Conservation (phyloP, 2,888 invertebrate genomes). For the Athalia circularis region DNA sequence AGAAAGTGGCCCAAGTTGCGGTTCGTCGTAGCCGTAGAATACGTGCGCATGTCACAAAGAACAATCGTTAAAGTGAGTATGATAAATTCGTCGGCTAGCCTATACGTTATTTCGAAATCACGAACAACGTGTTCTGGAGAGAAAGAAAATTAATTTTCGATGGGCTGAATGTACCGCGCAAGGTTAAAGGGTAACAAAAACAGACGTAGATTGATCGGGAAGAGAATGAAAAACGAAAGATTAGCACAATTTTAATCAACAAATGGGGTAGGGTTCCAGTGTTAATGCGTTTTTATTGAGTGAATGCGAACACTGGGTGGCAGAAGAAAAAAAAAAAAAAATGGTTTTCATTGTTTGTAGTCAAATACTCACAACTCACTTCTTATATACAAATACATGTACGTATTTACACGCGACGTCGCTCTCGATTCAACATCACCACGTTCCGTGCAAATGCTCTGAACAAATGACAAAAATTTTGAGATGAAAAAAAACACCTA, state of each 20-base stretch:
- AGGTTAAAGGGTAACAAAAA: neutral
- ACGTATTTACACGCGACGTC: neutral
- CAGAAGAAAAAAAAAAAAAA: neutral
- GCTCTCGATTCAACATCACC: too few relatives aligned
- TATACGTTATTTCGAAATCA: neutral
- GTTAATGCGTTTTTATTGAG: slow-evolving; percentile 1
- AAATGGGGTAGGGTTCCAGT: neutral
- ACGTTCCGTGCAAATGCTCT: too few relatives aligned
- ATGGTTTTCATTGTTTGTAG: slow-evolving; percentile 12
- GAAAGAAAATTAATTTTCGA: neutral
- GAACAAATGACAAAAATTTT: too few relatives aligned
- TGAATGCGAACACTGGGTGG: slow-evolving; percentile 3
- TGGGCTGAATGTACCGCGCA: neutral
- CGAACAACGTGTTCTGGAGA: neutral
- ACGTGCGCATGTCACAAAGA: slow-evolving; percentile 75
- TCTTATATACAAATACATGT: too few relatives aligned
- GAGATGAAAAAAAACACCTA: too few relatives aligned
- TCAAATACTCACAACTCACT: neutral
- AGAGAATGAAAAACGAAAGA: neutral
- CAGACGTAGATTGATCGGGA: neutral
- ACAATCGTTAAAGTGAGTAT: slow-evolving; percentile 76
- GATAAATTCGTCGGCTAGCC: neutral
- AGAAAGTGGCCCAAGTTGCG: slow-evolving; percentile 77
- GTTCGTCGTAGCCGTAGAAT: slow-evolving; percentile 81
- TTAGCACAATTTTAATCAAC: slow-evolving; percentile 20